Evolutionary conservation across 2,888 invertebrate species (phyloP), one percentile per base, ranked within the genome.

Genomic region (Antheraea yamamai): DNA sequence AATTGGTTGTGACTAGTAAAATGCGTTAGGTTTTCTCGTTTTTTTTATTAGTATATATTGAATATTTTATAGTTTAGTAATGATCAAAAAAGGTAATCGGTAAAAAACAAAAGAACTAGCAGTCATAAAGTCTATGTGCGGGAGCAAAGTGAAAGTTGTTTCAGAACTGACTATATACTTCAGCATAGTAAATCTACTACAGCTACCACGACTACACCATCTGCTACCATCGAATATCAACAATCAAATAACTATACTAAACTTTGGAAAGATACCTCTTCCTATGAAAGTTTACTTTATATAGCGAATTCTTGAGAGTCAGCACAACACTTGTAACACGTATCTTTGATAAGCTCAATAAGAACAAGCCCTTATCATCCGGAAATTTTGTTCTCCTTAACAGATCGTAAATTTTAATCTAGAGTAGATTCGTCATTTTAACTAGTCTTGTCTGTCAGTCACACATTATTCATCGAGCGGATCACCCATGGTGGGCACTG

Each of bases 401-500:
- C 61, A 61, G 23, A 61, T 66, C 30, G 26, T 55, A 73, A 18
- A 30, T 61, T 55, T 73, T 73, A 61, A 73, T 73, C 30, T 73
- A 7, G 12, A 55, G 7, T 20, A 39, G n/a, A 10, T 4, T 39
- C 20, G 39, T 4, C 20, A 39, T 70, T 61, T 10, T n/a, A 73
- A 55, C 61, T 73, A n/a, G 35, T 30, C 30, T n/a, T 73, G 30
- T 77, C 78, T 64, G 30, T 76, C 78, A 80, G 80, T 80, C 74
- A 74, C 74, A 52, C 55, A 20, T 75, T 77, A 76, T 73, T 77
- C 78, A 78, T 78, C 76, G 78, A 76, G 77, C 75, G 76, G 78
- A 73, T 78, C 83, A 80, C 77, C 66, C 79, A 79, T 79, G 74
- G 75, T 72, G 39, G 35, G 20, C n/a, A 74, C 72, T 76, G 74